These are phyloP conservation scores for Porites cylindrica DNA, from an alignment of 92 coral and sea anemone genomes.

Conservation along the genomic window DNA sequence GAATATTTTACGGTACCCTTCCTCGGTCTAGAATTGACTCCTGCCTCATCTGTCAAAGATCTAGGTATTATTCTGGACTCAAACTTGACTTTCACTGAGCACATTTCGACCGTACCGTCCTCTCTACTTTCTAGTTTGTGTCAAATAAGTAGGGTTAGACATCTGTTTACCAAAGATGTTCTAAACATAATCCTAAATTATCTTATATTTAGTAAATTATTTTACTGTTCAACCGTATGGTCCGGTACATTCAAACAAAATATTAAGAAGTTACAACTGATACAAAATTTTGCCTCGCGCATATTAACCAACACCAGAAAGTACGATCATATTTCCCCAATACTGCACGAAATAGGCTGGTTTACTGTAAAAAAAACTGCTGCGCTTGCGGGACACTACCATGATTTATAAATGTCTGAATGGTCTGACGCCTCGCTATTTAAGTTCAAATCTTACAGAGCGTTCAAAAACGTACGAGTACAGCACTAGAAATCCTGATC, in stretches of 20 bases:
- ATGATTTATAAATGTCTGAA: neutral
- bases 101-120: neutral
- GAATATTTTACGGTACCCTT: neutral
- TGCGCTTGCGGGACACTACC: neutral
- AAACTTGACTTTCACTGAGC: neutral
- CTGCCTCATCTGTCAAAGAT: neutral
- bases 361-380: too few species aligned
- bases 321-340: neutral
- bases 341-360: neutral
- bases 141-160: too few species aligned
- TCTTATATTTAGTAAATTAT: too few species aligned
- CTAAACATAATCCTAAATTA: too few species aligned
- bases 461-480: conserved; percentile 15
- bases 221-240: too few species aligned
- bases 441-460: conserved; percentile 19
- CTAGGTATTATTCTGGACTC: too few species aligned
- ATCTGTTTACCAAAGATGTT: too few species aligned
- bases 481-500: too few species aligned
- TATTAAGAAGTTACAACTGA: too few species aligned
- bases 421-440: conserved; percentile 14
- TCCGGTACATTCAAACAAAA: too few species aligned
- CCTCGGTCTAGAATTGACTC: conserved; percentile 3
- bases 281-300: neutral
- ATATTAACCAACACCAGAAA: neutral
- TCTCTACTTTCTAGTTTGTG: too few species aligned